Evolutionary conservation across 2,113 vertebrate species (phyloP), one percentile per base, ranked within the genome.

Genomic region (Polyodon spathula): DNA sequence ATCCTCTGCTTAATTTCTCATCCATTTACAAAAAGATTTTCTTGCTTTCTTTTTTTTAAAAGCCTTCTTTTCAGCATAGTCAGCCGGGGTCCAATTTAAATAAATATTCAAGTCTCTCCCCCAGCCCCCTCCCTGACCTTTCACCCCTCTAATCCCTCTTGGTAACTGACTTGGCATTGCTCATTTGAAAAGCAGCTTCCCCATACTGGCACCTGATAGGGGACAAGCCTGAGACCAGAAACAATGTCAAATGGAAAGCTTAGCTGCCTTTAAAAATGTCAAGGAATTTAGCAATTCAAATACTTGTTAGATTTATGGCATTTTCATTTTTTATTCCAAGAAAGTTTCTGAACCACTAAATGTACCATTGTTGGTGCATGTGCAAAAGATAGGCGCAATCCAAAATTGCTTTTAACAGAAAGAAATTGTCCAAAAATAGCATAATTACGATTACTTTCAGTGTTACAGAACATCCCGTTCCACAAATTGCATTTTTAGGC

Each of bases 151-250:
- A 61, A 61, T 61, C 59, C 59, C 41, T 40, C 48, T 53, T 38
- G 39, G 48, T 61, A 53, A 61, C 52, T 53, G 59, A 53, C 39
- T 61, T 61, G 60, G 60, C 60, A 4, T 43, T 62, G 60, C 52
- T 62, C 51, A 54, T 40, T 43, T 54, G n/a, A 41, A 15, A 57
- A 41, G 9, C 46, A 39, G 37, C 15, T 11, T 40, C 56, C 44
- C 27, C 27, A 27, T 27, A 16, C 6, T 14, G 38, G 27, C 27
- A 38, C 17, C 12, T 42, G 48, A 14, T 27, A 50, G 11, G 37
- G 2, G 43, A n/a, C 37, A 9, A 14, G 9, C 54, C 40, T 14
- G 15, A 51, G n/a, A 37, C 48, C 48, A 50, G 12, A 50, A 52
- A 11, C 59, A 42, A 48, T n/a, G 48, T 10, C 12, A 6, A n/a